phyloP scores from a whole-genome alignment of 2,113 vertebrate genomes.

The Myanophis thanlyinensis region DNA sequence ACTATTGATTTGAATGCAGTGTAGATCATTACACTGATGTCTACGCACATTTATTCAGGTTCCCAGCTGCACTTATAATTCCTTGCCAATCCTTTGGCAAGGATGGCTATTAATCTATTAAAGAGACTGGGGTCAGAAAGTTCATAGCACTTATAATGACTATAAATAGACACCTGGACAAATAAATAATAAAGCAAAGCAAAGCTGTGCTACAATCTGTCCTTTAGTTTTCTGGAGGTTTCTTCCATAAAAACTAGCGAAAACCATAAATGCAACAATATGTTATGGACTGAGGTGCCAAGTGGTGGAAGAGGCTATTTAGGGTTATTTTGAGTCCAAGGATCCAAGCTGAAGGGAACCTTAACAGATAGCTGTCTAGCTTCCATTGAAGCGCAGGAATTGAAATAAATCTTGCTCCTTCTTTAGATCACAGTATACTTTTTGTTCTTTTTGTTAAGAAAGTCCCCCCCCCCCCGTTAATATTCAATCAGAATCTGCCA shows the following conservation, averaged over 20 bases:
- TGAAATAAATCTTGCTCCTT: neutral
- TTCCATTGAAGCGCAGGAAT: neutral
- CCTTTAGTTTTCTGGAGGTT: neutral
- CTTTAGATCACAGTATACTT: neutral
- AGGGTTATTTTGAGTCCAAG: neutral
- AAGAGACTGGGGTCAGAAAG: neutral
- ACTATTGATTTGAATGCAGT: conserved; percentile 27
- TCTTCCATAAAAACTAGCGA: neutral
- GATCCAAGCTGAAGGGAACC: neutral
- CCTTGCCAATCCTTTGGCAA: neutral
- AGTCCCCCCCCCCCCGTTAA: neutral
- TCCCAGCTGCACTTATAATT: neutral
- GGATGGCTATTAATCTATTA: neutral
- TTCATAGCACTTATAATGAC: neutral
- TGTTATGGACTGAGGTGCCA: neutral
- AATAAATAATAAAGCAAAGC: neutral
- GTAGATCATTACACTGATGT: neutral
- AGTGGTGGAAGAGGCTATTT: neutral
- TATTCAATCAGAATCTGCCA: neutral
- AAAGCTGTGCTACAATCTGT: neutral
- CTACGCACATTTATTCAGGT: neutral
- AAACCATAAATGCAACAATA: neutral
- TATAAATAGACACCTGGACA: neutral
- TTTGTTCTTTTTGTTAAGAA: neutral
- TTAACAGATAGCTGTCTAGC: neutral